phyloP scores from a whole-genome alignment of 2,888 invertebrate genomes.

The Bruchidius siliquastri region DNA sequence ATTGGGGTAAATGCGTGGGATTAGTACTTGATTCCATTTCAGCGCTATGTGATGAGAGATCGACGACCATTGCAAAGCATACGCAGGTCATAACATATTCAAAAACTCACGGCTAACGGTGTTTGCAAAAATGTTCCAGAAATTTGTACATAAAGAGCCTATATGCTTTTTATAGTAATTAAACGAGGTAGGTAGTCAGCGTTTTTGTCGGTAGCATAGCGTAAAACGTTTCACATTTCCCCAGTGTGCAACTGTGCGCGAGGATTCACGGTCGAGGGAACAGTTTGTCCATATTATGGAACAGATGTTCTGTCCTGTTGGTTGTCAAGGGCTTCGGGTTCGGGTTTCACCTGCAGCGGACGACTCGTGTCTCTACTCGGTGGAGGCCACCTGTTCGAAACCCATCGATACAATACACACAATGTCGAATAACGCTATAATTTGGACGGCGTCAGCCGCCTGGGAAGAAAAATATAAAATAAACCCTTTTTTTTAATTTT shows the following conservation, averaged over 20 bases:
- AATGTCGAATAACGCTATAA: background rate
- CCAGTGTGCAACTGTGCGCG: background rate
- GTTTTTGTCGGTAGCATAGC: background rate
- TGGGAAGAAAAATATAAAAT: no score
- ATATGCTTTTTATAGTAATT: background rate
- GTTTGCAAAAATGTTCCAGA: no score
- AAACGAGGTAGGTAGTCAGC: background rate
- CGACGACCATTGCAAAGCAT: no score
- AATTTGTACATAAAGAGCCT: background rate
- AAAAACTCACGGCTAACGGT: no score
- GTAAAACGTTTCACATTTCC: background rate
- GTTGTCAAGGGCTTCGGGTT: background rate
- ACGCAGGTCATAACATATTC: no score
- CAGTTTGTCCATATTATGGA: background rate
- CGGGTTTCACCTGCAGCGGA: background rate
- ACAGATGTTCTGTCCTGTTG: background rate
- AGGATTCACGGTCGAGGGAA: background rate
- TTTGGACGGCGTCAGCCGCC: no score
- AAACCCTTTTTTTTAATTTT: no score
- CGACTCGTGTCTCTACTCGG: background rate
- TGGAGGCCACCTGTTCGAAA: background rate
- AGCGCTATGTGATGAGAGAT: no score
- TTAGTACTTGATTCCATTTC: no score
- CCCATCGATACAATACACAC: background rate
- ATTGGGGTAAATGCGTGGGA: no score